Evolutionary conservation across 2,888 invertebrate species (phyloP).

Genomic region (Tupiocoris notatus): DNA sequence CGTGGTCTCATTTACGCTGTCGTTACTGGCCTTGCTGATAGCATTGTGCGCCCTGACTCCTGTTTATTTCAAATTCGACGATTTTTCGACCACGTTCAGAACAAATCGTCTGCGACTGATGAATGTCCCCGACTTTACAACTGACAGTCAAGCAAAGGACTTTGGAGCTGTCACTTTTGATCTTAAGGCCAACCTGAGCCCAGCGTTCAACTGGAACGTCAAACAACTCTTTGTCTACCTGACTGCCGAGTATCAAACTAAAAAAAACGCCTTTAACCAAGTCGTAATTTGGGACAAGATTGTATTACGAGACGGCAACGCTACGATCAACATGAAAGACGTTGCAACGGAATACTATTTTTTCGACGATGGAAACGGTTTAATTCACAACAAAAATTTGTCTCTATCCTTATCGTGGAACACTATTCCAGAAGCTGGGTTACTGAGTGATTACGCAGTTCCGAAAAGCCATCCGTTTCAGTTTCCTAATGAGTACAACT

Average conservation of each 20-base stretch:
- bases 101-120: background rate
- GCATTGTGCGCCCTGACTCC: conserved; percentile 94
- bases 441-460: background rate
- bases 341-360: conserved; percentile 98
- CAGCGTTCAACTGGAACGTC: conserved; percentile 98
- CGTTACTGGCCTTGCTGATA: conserved; percentile 90
- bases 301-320: conserved; percentile 80
- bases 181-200: conserved; percentile 82
- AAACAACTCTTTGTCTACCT: conserved; percentile 96
- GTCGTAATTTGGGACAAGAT: conserved; percentile 99
- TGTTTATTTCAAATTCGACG: conserved; percentile 69
- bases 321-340: conserved; percentile 85
- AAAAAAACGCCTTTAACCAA: conserved; percentile 78
- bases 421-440: conserved; percentile 95
- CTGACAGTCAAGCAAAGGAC: conserved; percentile 64
- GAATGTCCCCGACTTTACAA: background rate
- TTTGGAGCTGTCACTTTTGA: conserved; percentile 93
- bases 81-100: background rate
- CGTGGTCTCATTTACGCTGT: conserved; percentile 91
- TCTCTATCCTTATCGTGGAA: conserved; percentile 94
- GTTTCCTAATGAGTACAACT: background rate
- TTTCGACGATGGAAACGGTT: conserved; percentile 98
- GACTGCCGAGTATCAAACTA: conserved; percentile 92
- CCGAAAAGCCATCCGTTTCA: background rate
- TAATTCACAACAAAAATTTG: conserved; percentile 91